A percentile compares a stretch with the other conserved stretches of the same genome.
These are phyloP conservation scores for Acinonyx jubatus DNA, from an alignment of 2,113 vertebrate species.

Conservation along the genomic window DNA sequence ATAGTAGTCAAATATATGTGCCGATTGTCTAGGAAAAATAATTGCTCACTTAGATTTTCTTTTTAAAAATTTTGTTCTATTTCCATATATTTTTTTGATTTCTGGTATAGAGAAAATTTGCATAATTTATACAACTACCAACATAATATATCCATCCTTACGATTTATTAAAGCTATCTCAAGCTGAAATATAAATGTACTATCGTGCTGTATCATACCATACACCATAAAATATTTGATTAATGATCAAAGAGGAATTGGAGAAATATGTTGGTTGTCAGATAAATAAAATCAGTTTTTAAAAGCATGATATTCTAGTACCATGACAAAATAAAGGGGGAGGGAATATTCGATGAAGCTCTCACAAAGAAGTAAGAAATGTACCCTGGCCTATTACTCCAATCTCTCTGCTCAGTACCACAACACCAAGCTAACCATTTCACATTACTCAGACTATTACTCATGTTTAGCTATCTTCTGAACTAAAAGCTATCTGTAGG, in stretches of 20 bases:
- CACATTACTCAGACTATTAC: background rate
- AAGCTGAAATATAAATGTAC: background rate
- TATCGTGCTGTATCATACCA: background rate
- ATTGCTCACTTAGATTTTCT: background rate
- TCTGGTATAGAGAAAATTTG: background rate
- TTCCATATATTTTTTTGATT: background rate
- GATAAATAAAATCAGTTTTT: background rate
- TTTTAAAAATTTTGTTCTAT: background rate
- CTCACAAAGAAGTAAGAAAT: background rate
- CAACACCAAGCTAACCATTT: background rate
- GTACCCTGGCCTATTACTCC: background rate
- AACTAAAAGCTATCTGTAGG: background rate
- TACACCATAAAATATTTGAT: background rate
- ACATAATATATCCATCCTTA: background rate
- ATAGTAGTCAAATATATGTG: background rate
- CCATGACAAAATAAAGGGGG: background rate
- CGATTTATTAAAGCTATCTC: constrained; percentile 10
- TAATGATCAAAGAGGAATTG: background rate
- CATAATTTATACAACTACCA: background rate
- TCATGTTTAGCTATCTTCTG: background rate
- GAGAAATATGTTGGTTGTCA: background rate
- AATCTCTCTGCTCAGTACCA: background rate
- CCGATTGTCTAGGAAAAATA: background rate
- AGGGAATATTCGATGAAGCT: background rate
- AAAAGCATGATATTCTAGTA: background rate